Base-by-base conservation (phyloP, 2,888 invertebrate species). In the Lysandra coridon region DNA sequence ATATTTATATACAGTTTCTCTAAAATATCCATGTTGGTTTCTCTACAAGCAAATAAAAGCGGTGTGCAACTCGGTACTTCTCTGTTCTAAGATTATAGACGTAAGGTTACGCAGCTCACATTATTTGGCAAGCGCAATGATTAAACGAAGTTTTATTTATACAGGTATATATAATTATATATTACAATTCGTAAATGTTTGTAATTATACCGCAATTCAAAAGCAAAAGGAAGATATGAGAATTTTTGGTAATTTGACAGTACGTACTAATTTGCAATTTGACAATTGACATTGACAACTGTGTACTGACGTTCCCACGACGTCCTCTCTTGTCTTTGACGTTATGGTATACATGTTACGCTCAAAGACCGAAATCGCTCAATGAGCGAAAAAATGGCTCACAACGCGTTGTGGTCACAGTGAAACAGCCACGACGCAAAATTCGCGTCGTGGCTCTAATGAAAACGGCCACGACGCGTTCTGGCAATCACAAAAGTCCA, bases 61-160 rank as follows among this genome's bases (percentile, higher is more conserved):
- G 33, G n/a, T 74, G 10, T 40, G 74, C n/a, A 74, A 57, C 12
- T 69, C 75, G 80, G 78, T 60, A 78, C 80, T 60, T 73, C 44
- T 62, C 49, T 69, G 77, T 73, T 57, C 80, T 75, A 82, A 64
- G 78, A 73, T 74, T 73, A 62, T 73, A 75, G 73, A 73, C 78
- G 60, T 49, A 75, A 78, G 87, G 90, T 92, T 89, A 90, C 88
- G 89, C 88, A 86, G 88, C 82, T 87, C 84, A 87, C 91, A 93
- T 93, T 88, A 92, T 92, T 94, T 94, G 94, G 94, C 94, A 94
- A 91, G 86, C 85, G 88, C 80, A 87, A 84, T 83, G 84, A 84
- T 85, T 85, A 17, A 30, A 69, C 30, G 69, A 33, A 33, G 69
- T 69, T 69, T 33, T 69, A 37, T 69, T 57, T 69, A 69, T 33